A percentile compares a stretch with the other conserved stretches of the same genome.
Evolutionary conservation across 2,888 invertebrate genomes (phyloP).

Genomic region (Amphipyra tragopoginis): DNA sequence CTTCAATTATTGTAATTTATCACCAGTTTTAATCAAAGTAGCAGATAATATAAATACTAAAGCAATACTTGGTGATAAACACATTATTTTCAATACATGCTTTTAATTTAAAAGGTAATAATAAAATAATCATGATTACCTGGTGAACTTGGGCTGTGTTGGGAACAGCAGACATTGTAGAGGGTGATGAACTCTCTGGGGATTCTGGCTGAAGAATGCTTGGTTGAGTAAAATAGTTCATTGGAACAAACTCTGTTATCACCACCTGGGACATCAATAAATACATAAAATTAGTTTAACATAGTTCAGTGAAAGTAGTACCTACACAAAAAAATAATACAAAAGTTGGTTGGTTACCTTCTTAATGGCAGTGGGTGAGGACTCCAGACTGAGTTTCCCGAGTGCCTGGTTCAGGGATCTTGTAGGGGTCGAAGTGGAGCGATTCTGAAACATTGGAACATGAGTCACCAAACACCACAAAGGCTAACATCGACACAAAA

Average conservation of each 20-base stretch:
- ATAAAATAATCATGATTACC: constrained; percentile 62
- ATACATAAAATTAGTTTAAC: constrained; percentile 12
- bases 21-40: background rate
- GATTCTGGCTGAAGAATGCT: constrained; percentile 74
- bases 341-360: constrained; percentile 67
- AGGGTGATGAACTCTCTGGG: constrained; percentile 77
- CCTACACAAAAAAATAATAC: background rate
- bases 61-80: background rate
- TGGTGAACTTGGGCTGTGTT: constrained; percentile 81
- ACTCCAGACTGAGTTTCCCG: constrained; percentile 76
- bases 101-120: no score
- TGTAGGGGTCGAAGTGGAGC: constrained; percentile 74
- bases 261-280: constrained; percentile 66
- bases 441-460: constrained; percentile 74
- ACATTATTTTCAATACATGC: no score
- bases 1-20: constrained; percentile 3
- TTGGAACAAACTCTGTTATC: constrained; percentile 81
- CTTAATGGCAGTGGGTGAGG: constrained; percentile 75
- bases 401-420: constrained; percentile 75
- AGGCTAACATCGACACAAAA: constrained; percentile 11
- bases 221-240: constrained; percentile 75
- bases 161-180: constrained; percentile 63
- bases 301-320: background rate
- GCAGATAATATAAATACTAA: background rate
- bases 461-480: constrained; percentile 22